Conservation (phyloP, 2,113 vertebrate genomes). For the Motacilla tschutschensis region DNA sequence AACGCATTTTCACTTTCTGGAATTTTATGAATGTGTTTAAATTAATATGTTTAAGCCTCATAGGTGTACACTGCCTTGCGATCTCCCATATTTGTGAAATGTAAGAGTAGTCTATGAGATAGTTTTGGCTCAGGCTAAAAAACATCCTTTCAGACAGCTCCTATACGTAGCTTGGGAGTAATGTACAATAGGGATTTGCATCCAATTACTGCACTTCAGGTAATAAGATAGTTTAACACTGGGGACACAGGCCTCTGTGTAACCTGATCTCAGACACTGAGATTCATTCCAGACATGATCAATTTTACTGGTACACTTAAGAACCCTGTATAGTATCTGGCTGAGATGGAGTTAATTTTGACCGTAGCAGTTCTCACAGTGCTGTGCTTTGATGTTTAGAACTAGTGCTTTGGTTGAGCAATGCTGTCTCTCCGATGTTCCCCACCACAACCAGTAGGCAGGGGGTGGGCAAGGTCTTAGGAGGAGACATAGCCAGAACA, state of each 20-base stretch:
- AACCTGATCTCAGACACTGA: background rate
- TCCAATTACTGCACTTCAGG: background rate
- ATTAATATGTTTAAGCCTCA: background rate
- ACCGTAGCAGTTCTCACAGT: background rate
- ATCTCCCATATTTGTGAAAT: background rate
- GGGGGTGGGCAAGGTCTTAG: background rate
- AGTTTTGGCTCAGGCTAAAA: background rate
- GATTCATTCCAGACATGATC: background rate
- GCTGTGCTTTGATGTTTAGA: background rate
- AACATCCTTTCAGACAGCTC: background rate
- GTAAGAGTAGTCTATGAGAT: background rate
- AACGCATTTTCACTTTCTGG: background rate
- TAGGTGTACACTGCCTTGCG: rapidly evolving
- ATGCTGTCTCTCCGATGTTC: background rate
- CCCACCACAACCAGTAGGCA: rapidly evolving
- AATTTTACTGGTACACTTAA: background rate
- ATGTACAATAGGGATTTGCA: background rate
- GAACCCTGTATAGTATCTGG: background rate
- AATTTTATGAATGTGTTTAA: background rate
- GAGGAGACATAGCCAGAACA: background rate
- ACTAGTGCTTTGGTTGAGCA: background rate
- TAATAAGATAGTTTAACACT: background rate
- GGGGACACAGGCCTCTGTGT: background rate
- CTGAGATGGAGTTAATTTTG: background rate
- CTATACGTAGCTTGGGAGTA: background rate